These are phyloP conservation scores for Toxotes chatareus DNA, from an alignment of 2,113 vertebrate species.

Conservation along the genomic window DNA sequence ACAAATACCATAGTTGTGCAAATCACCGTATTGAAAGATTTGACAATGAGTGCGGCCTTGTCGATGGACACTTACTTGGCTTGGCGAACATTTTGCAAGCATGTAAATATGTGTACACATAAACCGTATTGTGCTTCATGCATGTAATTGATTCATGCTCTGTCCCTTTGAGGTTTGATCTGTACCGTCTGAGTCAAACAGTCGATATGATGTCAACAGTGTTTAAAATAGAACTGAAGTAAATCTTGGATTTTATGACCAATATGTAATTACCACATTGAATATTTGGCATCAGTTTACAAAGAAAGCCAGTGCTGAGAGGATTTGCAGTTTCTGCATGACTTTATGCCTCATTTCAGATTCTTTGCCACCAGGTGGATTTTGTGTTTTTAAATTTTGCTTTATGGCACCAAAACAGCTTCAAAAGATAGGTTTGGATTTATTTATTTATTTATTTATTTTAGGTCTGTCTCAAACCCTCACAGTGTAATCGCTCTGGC, in stretches of 20 bases:
- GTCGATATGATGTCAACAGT: not conserved
- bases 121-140: not conserved
- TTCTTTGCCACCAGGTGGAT: not conserved
- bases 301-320: not conserved
- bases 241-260: not conserved
- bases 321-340: not conserved
- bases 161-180: too few species aligned
- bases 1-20: not conserved
- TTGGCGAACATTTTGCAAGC: not conserved
- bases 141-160: not conserved
- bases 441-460: not conserved
- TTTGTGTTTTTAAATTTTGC: not conserved
- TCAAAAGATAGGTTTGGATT: not conserved
- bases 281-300: not conserved
- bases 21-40: not conserved
- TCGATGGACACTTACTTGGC: not conserved
- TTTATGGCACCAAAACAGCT: not conserved
- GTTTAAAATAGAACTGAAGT: not conserved
- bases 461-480: not conserved
- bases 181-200: not conserved
- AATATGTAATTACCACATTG: not conserved
- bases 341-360: not conserved
- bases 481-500: not conserved
- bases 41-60: not conserved
- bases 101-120: not conserved